Conservation (phyloP, 2,888 invertebrate species). For the Pheosia gnoma region DNA sequence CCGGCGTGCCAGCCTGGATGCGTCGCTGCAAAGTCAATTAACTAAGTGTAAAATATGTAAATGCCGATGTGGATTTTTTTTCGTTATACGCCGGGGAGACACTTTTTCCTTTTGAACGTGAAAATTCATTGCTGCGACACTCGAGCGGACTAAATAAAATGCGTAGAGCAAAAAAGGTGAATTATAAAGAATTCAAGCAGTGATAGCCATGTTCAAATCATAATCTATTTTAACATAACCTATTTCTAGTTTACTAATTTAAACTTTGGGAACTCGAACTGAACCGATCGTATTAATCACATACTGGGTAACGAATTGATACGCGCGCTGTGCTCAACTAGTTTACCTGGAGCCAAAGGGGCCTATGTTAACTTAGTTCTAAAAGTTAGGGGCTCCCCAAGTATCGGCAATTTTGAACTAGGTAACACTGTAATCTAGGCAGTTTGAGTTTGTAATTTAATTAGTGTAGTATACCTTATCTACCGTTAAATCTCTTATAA, state of each 20-base stretch:
- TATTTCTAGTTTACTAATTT: too few species aligned
- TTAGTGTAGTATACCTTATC: not conserved
- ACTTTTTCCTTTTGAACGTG: constrained; percentile 10
- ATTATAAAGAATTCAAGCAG: too few species aligned
- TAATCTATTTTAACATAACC: too few species aligned
- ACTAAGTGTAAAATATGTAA: constrained; percentile 69
- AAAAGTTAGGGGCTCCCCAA: not conserved
- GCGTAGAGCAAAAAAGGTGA: not conserved
- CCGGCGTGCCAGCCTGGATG: constrained; percentile 45
- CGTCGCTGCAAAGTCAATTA: constrained; percentile 60
- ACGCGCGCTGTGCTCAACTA: not conserved
- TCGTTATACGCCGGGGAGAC: constrained; percentile 13
- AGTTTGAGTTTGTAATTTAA: not conserved
- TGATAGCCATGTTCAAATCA: too few species aligned
- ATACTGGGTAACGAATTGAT: not conserved
- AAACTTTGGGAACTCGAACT: too few species aligned
- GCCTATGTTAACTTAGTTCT: not conserved
- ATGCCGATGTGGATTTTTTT: constrained; percentile 41
- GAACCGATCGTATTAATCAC: too few species aligned
- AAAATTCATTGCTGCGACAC: not conserved
- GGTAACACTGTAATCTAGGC: not conserved
- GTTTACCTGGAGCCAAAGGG: not conserved
- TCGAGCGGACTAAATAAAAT: not conserved
- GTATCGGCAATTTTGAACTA: not conserved
- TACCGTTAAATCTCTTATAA: not conserved